Percentiles rank a stretch among this genome's conserved stretches.
phyloP scores from a whole-genome alignment of 1,140 invertebrate species.

The Gonioctena quinquepunctata region DNA sequence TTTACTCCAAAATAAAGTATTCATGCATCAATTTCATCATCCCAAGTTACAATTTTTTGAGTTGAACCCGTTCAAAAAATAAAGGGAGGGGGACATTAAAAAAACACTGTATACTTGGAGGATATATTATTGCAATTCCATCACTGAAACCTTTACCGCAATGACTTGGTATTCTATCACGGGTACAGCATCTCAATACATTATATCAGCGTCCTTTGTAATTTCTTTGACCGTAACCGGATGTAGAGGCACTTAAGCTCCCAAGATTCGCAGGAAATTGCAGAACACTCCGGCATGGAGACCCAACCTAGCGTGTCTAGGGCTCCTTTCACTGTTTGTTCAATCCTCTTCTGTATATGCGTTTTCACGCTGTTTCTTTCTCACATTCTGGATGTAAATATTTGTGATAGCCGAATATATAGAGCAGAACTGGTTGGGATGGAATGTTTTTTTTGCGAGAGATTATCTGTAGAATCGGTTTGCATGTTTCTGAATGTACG shows the following conservation, averaged over 20 bases:
- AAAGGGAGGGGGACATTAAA: too few relatives aligned
- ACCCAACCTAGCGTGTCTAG: constrained; percentile 18
- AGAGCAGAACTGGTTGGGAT: too few relatives aligned
- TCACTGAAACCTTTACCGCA: too few relatives aligned
- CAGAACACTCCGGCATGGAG: constrained; percentile 7
- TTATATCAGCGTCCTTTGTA: constrained; percentile 29
- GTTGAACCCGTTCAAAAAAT: too few relatives aligned
- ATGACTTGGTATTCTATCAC: constrained; percentile 25
- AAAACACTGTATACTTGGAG: too few relatives aligned
- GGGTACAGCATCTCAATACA: constrained; percentile 24
- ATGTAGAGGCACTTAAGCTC: constrained; percentile 33
- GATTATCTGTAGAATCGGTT: too few relatives aligned
- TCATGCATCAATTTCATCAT: too few relatives aligned
- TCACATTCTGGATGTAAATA: background rate
- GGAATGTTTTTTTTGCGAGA: too few relatives aligned
- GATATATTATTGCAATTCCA: too few relatives aligned
- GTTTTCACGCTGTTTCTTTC: constrained; percentile 2
- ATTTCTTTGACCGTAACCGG: constrained; percentile 33
- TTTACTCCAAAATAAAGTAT: too few relatives aligned
- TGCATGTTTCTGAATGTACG: too few relatives aligned
- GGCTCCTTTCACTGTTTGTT: constrained; percentile 18
- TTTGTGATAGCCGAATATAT: background rate
- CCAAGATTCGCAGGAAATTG: constrained; percentile 33
- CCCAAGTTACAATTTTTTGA: too few relatives aligned
- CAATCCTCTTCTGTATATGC: background rate